phyloP scores from a whole-genome alignment of 37 sponge, comb jelly and placozoan species.

The Spongilla lacustris region DNA sequence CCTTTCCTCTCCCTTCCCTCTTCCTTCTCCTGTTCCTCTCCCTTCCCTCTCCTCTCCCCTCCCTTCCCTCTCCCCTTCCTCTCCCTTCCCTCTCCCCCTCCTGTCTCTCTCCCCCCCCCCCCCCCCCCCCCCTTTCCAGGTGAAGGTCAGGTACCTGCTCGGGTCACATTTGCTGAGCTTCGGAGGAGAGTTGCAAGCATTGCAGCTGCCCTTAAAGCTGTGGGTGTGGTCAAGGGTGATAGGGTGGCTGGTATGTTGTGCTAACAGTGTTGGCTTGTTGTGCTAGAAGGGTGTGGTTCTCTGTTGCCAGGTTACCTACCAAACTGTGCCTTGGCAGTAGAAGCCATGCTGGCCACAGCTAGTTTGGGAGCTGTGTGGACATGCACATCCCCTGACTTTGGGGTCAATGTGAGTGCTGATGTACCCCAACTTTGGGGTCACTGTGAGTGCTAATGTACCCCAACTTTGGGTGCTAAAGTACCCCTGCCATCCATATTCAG shows the following conservation, averaged over 20 bases:
- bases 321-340: conserved; percentile 89
- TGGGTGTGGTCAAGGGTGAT: conserved; percentile 87
- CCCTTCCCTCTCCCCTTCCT: no score
- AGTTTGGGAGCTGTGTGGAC: conserved; percentile 97
- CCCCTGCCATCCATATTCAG: no score
- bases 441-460: no score
- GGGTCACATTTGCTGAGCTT: conserved; percentile 79
- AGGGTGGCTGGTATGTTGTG: conserved; percentile 76
- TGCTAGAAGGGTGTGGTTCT: not conserved
- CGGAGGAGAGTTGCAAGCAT: conserved; percentile 60
- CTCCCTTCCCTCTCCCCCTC: no score
- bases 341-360: conserved; percentile 95
- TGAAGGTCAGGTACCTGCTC: conserved; percentile 72
- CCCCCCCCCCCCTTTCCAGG: no score
- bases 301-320: conserved; percentile 86
- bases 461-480: no score
- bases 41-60: not conserved
- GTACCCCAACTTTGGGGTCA: no score
- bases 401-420: conserved; percentile 81
- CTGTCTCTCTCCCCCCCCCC: no score
- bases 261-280: not conserved
- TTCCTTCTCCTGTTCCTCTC: no score
- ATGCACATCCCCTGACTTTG: conserved; percentile 98
- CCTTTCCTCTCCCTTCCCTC: not conserved
- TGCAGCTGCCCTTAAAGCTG: conserved; percentile 79